Base-by-base conservation (phyloP, 1,140 invertebrate genomes). In the Macrosteles quadrilineatus region DNA sequence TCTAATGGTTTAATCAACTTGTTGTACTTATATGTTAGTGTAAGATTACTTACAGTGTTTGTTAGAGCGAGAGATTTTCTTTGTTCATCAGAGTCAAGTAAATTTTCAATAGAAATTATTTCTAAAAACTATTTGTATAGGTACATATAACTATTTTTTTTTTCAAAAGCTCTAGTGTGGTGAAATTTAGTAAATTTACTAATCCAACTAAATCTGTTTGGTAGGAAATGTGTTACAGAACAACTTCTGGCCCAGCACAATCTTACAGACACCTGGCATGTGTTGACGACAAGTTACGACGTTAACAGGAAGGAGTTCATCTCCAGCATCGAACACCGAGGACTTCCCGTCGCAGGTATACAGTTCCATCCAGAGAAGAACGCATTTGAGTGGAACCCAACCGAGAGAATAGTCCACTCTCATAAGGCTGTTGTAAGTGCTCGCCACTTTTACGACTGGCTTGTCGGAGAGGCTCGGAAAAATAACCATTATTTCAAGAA, bases 281-380 rank as follows among this genome's bases (percentile, higher is more conserved):
- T 93, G 9, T 79, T 94, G n/a, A 88, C 92, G 1, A 77, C 87
- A 0, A 93, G 91, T 78, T 78, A 83, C 53, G 93, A 95, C 76
- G 73, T 75, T 23, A 79, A 89, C 62, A 86, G 86, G 17, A 73
- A 87, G 0, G 79, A 86, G 76, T 96, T 92, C 76, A 87, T 88
- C 74, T 90, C 90, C 1, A 81, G 82, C 0, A 76, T 90, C 40
- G 90, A 92, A 77, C 87, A 86, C 75, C 83, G 73, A 74, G 85
- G 80, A 77, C 87, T 80, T 75, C 95, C 95, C n/a, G 90, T 96
- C 78, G 96, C 92, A 79, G 94, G 89, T 1, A 81, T 93, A 0
- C 93, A 96, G 78, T 97, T 92, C 78, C 95, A 98, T 81, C 95
- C 95, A 1, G 95, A 98, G 80, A 97, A 97, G 77, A 91, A 89